Conservation (phyloP, 2,888 invertebrate genomes). For the Ditylenchus weischeri region DNA sequence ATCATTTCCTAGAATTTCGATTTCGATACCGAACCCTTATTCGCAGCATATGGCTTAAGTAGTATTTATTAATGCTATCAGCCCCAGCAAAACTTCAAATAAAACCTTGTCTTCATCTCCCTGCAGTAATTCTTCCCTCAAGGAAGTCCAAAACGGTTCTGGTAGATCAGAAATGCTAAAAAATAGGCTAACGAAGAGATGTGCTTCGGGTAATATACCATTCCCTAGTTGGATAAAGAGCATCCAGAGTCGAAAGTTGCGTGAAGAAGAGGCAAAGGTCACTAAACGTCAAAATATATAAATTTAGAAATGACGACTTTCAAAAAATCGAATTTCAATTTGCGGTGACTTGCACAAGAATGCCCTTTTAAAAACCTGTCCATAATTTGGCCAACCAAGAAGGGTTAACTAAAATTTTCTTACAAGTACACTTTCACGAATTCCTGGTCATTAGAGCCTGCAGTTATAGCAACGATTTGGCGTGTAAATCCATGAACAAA, state of each 20-base stretch:
- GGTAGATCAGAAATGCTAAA: slow-evolving; percentile 43
- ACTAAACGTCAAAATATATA: slow-evolving; percentile 12
- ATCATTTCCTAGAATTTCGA: no score
- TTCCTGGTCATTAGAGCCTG: neutral
- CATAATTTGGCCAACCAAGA: no score
- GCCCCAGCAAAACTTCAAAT: no score
- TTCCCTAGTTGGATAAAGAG: slow-evolving; percentile 33
- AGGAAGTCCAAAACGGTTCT: slow-evolving; percentile 37
- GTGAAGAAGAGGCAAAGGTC: slow-evolving; percentile 27
- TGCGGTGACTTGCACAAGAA: no score
- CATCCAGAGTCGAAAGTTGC: slow-evolving; percentile 26
- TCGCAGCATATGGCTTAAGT: slow-evolving; percentile 6
- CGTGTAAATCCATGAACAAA: slow-evolving; percentile 18
- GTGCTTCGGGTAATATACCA: neutral
- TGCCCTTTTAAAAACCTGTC: no score
- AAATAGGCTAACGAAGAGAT: no score
- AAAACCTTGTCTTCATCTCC: slow-evolving; percentile 17
- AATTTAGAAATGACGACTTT: no score
- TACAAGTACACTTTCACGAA: slow-evolving; percentile 15
- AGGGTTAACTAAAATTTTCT: neutral
- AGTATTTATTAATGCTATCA: no score
- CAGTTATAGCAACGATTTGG: slow-evolving; percentile 14
- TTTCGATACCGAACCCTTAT: no score
- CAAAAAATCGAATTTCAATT: no score
- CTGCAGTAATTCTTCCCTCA: slow-evolving; percentile 35